phyloP scores from a whole-genome alignment of 2,888 invertebrate species.

The Caenorhabditis sinica region DNA sequence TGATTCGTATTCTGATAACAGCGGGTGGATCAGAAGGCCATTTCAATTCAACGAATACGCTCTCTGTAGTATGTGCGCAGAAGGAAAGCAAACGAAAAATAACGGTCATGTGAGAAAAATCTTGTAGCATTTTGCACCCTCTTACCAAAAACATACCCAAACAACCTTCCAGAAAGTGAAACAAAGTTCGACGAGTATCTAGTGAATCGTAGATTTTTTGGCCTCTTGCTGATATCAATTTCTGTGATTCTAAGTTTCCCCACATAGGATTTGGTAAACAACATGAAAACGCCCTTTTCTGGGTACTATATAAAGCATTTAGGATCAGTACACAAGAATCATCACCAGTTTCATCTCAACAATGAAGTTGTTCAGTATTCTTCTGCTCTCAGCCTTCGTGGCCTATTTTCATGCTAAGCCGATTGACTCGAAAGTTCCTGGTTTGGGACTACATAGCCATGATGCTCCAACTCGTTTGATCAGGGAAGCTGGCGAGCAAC shows the following conservation, averaged over 20 bases:
- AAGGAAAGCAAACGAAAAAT: neutral
- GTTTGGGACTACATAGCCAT: neutral
- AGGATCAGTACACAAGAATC: neutral
- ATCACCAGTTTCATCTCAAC: neutral
- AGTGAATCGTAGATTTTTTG: neutral
- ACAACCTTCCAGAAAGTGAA: neutral
- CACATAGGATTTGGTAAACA: neutral
- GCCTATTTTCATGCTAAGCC: neutral
- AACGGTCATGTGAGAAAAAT: neutral
- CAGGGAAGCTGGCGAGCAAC: no score
- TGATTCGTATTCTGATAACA: neutral
- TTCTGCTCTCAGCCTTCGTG: neutral
- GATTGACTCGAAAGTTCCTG: neutral
- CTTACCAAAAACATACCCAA: no score
- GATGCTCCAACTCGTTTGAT: neutral
- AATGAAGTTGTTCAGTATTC: neutral
- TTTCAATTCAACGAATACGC: neutral
- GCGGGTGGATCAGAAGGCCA: neutral
- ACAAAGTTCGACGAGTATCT: neutral
- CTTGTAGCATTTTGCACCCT: conserved; percentile 5
- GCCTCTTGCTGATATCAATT: neutral
- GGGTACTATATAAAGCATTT: neutral
- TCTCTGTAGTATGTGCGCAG: neutral
- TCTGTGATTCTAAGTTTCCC: neutral
- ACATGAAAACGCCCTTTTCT: neutral